phyloP scores from a whole-genome alignment of 1,140 invertebrate species.

The Uloborus diversus region DNA sequence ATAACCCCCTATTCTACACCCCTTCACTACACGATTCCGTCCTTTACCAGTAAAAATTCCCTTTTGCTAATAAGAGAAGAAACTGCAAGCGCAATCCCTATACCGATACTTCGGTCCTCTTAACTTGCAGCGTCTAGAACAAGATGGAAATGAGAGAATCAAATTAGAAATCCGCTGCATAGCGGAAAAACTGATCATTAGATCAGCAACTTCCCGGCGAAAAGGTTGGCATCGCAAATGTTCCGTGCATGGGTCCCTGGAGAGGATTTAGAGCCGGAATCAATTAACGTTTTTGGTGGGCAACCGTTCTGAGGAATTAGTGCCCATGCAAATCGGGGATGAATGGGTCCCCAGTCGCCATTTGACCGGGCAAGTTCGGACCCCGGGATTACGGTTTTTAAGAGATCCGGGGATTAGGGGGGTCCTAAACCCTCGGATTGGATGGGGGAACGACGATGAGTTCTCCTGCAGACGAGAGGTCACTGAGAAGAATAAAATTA shows the following conservation, averaged over 20 bases:
- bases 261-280: constrained; percentile 8
- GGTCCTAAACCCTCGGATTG: constrained; percentile 34
- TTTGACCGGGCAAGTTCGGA: constrained; percentile 33
- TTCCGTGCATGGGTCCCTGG: neutral
- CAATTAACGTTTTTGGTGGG: constrained; percentile 53
- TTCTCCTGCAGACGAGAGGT: constrained; percentile 26
- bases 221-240: neutral
- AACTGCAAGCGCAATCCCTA: too few species aligned
- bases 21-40: neutral
- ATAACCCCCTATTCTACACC: neutral
- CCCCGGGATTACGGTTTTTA: constrained; percentile 41
- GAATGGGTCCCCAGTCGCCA: constrained; percentile 46
- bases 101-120: too few species aligned
- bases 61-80: too few species aligned
- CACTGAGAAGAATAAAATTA: constrained; percentile 42
- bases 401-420: constrained; percentile 38
- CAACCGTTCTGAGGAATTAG: constrained; percentile 40
- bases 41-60: too few species aligned
- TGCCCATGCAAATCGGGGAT: constrained; percentile 50
- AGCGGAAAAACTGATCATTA: too few species aligned
- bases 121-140: too few species aligned
- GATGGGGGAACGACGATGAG: neutral
- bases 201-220: too few species aligned
- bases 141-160: too few species aligned
- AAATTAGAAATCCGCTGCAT: too few species aligned